These are phyloP conservation scores for Marmota flaviventris DNA, from an alignment of 2,113 vertebrate species.

Conservation along the genomic window DNA sequence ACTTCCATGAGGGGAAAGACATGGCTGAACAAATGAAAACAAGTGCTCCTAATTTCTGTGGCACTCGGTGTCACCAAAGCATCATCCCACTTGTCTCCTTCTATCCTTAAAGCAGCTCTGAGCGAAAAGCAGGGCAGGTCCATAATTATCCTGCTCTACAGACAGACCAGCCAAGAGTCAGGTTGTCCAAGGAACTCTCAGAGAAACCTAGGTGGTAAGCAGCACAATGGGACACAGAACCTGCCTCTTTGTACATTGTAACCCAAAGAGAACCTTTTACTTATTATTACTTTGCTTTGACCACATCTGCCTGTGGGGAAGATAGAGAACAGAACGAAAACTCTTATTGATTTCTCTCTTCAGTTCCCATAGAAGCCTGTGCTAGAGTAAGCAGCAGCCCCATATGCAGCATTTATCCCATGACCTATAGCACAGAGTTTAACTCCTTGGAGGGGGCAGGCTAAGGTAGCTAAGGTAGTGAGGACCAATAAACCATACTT, in stretches of 20 bases:
- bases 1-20: background rate
- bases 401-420: background rate
- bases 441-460: background rate
- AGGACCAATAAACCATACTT: background rate
- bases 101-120: background rate
- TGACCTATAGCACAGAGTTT: background rate
- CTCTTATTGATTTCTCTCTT: conserved; percentile 10
- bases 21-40: background rate
- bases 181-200: background rate
- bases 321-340: conserved; percentile 28
- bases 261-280: background rate
- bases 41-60: background rate
- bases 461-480: background rate
- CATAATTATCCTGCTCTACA: background rate
- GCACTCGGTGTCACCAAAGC: background rate
- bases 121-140: background rate
- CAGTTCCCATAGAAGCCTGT: background rate
- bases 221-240: background rate
- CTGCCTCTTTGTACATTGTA: background rate
- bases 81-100: background rate
- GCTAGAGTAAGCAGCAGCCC: background rate
- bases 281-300: background rate
- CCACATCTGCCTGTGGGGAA: background rate
- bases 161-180: accelerated
- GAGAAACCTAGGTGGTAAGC: background rate